Percentiles rank a stretch among this genome's conserved stretches.
Evolutionary conservation across 1,140 invertebrate genomes (phyloP).

Genomic region (Sycophila sp.): DNA sequence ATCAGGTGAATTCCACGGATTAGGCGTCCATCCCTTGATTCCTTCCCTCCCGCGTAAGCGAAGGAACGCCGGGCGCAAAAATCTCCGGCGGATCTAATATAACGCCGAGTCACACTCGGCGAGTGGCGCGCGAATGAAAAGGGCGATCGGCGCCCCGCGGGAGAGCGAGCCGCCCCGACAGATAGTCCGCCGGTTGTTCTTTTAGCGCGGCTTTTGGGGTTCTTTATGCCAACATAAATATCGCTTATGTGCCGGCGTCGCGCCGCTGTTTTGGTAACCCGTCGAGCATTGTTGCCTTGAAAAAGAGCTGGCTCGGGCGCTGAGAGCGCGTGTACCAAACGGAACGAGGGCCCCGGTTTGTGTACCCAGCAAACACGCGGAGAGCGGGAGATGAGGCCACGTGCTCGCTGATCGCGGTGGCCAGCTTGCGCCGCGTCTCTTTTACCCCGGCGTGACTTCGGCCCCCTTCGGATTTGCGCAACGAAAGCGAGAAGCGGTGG

Average conservation of each 20-base stretch:
- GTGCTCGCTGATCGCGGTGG: slow-evolving; percentile 54
- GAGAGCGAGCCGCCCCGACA: background rate
- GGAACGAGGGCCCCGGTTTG: slow-evolving; percentile 55
- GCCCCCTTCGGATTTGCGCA: slow-evolving; percentile 54
- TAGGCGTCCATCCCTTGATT: background rate
- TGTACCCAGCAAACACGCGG: slow-evolving; percentile 61
- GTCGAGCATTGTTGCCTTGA: slow-evolving; percentile 61
- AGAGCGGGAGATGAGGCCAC: slow-evolving; percentile 53
- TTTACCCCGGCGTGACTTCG: slow-evolving; percentile 36
- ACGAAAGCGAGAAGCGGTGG: slow-evolving; percentile 35
- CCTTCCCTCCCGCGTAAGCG: background rate
- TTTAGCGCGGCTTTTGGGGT: slow-evolving; percentile 58
- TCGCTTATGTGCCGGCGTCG: slow-evolving; percentile 64
- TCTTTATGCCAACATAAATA: slow-evolving; percentile 67
- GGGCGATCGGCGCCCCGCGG: slow-evolving; percentile 31
- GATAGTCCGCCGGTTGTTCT: slow-evolving; percentile 52
- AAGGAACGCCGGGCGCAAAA: background rate
- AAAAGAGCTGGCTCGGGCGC: slow-evolving; percentile 44
- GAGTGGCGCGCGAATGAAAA: slow-evolving; percentile 37
- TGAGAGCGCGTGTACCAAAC: slow-evolving; percentile 38
- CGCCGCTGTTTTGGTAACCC: slow-evolving; percentile 66
- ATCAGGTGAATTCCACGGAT: slow-evolving; percentile 20
- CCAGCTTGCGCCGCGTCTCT: too few relatives aligned
- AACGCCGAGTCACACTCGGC: slow-evolving; percentile 43
- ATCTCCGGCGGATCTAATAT: background rate